Base-by-base conservation (phyloP, 2,113 vertebrate genomes). In the Psophia crepitans region DNA sequence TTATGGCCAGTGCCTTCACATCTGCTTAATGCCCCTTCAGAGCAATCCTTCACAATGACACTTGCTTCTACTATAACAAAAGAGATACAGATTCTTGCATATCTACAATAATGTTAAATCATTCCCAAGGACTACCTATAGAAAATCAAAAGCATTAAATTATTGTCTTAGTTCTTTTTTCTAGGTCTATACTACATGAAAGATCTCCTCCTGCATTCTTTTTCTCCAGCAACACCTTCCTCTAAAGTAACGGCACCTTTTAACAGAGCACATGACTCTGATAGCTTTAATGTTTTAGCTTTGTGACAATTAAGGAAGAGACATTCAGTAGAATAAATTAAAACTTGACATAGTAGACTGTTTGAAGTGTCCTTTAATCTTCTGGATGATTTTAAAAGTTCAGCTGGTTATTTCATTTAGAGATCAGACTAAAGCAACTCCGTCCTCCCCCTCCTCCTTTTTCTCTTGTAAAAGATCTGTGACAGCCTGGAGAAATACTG, bases 301-400 rank as follows among this genome's bases (percentile, higher is more conserved):
- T 77, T 41, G 79, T 48, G 57, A 77, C 82, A 93, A 89, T 97
- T 96, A 95, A 81, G 64, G 32, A 58, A 71, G 51, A 91, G 44
- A 19, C 9, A 68, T 27, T 64, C 87, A 64, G 70, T 76, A 89
- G 85, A 94, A 89, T 91, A 84, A 97, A 97, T 76, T 85, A 89
- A 77, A 92, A 61, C 28, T 61, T 70, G 74, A 74, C 73, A 66
- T 11, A 32, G 26, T 14, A 54, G 63, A 11, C 71, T 80, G 30
- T 84, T 79, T 94, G 69, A 97, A 96, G 63, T 39, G 30, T 65
- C 84, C 91, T 93, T 96, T 95, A 66, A 92, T 94, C 84, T 93
- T 90, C 20, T 24, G 28, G 8, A 44, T 46, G 30, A 58, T 75
- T 97, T 89, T 82, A 66, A 18, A 95, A 75, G 64, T 87, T 64